Conservation (phyloP, 2,888 invertebrate genomes). For the Athripsodes cinereus region DNA sequence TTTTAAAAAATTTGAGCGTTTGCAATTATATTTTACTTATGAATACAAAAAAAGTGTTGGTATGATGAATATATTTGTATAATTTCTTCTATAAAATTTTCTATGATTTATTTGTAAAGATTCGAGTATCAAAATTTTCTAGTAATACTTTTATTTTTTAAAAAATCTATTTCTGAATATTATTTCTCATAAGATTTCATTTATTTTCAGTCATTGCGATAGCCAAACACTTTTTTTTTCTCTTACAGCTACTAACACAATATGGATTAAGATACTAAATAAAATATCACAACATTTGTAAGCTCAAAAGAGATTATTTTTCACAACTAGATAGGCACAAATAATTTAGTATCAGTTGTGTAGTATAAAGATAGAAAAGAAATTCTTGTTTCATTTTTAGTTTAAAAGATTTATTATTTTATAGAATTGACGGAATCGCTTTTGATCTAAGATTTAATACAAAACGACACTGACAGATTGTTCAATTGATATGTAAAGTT, state of each 20-base stretch:
- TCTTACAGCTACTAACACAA: not conserved
- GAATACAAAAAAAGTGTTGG: too few species aligned
- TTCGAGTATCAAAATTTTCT: not conserved
- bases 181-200: not conserved
- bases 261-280: constrained; percentile 17
- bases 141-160: not conserved
- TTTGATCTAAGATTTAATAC: too few species aligned
- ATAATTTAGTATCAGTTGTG: not conserved
- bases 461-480: too few species aligned
- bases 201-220: not conserved
- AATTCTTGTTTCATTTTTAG: too few species aligned
- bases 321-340: constrained; percentile 5
- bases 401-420: not conserved
- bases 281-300: constrained; percentile 27
- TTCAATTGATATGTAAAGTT: too few species aligned
- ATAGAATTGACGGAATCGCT: too few species aligned
- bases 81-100: too few species aligned
- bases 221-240: not conserved
- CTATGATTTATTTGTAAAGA: too few species aligned
- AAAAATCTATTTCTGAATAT: not conserved
- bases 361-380: too few species aligned
- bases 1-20: too few species aligned
- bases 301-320: constrained; percentile 12
- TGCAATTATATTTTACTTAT: too few species aligned
- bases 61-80: too few species aligned